phyloP scores from a whole-genome alignment of 2,888 invertebrate genomes.

The Elmis aenea region DNA sequence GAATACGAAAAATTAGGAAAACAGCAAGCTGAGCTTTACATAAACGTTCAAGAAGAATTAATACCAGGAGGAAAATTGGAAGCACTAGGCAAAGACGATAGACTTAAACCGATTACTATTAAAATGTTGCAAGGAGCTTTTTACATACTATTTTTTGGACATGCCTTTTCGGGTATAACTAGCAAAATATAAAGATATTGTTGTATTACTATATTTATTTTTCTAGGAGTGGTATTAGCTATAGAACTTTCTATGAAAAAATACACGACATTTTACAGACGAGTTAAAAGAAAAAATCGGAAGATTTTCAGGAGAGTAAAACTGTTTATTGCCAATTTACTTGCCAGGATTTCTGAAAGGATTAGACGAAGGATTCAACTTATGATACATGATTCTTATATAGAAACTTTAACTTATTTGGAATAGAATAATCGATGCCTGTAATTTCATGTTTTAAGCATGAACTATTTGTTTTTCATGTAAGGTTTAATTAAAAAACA shows the following conservation, averaged over 20 bases:
- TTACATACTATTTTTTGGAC: constrained; percentile 62
- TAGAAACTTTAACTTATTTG: constrained; percentile 28
- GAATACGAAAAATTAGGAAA: constrained; percentile 68
- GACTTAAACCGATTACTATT: constrained; percentile 61
- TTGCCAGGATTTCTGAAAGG: constrained; percentile 6
- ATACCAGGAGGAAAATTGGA: constrained; percentile 23
- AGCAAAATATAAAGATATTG: neutral
- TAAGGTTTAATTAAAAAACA: no score
- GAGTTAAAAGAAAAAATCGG: constrained; percentile 6
- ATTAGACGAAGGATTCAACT: constrained; percentile 15
- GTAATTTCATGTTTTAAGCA: no score
- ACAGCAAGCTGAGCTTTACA: constrained; percentile 46
- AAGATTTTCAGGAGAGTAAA: constrained; percentile 6
- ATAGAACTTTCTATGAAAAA: constrained; percentile 19
- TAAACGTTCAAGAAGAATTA: constrained; percentile 35
- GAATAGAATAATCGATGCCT: constrained; percentile 17
- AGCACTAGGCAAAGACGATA: constrained; percentile 38
- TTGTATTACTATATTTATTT: no score
- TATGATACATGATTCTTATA: constrained; percentile 24
- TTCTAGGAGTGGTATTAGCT: constrained; percentile 19
- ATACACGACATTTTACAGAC: constrained; percentile 9
- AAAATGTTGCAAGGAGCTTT: constrained; percentile 71
- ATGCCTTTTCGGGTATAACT: constrained; percentile 55
- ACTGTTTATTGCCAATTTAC: constrained; percentile 7
- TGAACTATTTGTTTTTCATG: no score